Evolutionary conservation across 2,888 invertebrate genomes (phyloP).

Genomic region (Bombylius discolor): DNA sequence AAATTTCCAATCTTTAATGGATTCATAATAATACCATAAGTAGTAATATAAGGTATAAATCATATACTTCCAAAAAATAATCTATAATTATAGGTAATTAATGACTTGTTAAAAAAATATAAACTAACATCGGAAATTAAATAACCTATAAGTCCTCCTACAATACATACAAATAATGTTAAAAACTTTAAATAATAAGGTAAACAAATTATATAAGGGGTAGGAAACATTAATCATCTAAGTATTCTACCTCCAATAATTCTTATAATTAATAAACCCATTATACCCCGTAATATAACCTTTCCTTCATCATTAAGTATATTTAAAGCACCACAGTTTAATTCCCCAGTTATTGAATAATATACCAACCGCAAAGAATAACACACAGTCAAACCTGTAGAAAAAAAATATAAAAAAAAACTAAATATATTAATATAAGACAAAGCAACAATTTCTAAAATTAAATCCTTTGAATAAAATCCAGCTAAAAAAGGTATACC

Average conservation of each 20-base stretch:
- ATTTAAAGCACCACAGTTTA: slow-evolving; percentile 38
- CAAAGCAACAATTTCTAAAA: slow-evolving; percentile 45
- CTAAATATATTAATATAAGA: slow-evolving; percentile 41
- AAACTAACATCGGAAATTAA: slow-evolving; percentile 37
- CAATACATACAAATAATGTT: slow-evolving; percentile 39
- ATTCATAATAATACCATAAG: slow-evolving; percentile 38
- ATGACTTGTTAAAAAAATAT: slow-evolving; percentile 36
- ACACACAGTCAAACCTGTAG: slow-evolving; percentile 43
- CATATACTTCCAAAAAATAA: slow-evolving; percentile 38
- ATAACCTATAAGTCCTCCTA: slow-evolving; percentile 36
- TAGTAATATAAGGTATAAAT: slow-evolving; percentile 41
- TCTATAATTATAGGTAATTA: slow-evolving; percentile 31
- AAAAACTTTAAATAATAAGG: slow-evolving; percentile 41
- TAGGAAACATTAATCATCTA: slow-evolving; percentile 43
- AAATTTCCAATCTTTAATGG: slow-evolving; percentile 37
- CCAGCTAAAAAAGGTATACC: slow-evolving; percentile 51
- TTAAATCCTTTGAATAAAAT: slow-evolving; percentile 52
- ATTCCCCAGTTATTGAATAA: slow-evolving; percentile 40
- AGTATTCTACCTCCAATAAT: slow-evolving; percentile 42
- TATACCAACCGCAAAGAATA: slow-evolving; percentile 44
- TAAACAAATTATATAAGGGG: slow-evolving; percentile 42
- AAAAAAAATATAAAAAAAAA: slow-evolving; percentile 43
- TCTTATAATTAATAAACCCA: slow-evolving; percentile 21
- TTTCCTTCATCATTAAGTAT: slow-evolving; percentile 40
- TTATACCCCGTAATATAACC: slow-evolving; percentile 39